Conservation (phyloP, 2,888 invertebrate genomes). For the Synergus itoensis region DNA sequence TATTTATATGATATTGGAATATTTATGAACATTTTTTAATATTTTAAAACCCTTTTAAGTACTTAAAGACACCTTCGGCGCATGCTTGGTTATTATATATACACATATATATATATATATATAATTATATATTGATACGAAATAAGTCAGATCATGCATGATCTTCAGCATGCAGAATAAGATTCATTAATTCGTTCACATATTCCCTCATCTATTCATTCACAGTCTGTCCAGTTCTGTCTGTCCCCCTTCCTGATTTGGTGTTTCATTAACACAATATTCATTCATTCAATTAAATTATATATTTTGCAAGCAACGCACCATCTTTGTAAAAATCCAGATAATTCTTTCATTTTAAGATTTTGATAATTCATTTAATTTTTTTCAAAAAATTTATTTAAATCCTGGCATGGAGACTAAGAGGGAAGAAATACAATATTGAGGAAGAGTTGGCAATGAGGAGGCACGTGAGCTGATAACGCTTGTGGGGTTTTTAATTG, state of each 20-base stretch:
- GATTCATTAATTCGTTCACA: constrained; percentile 6
- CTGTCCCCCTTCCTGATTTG: constrained; percentile 45
- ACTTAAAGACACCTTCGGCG: neutral
- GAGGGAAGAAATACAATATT: constrained; percentile 2
- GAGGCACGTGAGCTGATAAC: constrained; percentile 72
- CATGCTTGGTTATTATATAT: constrained; percentile 12
- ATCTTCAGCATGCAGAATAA: constrained; percentile 14
- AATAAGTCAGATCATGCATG: constrained; percentile 15
- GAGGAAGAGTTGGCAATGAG: constrained; percentile 62
- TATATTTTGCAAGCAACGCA: neutral
- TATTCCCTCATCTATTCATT: constrained; percentile 40
- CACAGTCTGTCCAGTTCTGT: constrained; percentile 56
- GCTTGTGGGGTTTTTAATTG: constrained; percentile 72
- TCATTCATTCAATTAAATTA: neutral
- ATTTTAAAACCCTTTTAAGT: neutral
- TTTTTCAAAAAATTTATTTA: neutral
- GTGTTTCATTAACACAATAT: neutral
- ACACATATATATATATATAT: too few species aligned
- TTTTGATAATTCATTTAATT: neutral
- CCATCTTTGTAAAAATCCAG: neutral
- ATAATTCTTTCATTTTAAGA: neutral
- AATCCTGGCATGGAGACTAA: neutral
- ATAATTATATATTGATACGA: neutral
- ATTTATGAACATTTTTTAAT: neutral
- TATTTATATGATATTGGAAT: neutral